phyloP scores from a whole-genome alignment of 2,797 vertebrate genomes.

The Octomys mimax region DNA sequence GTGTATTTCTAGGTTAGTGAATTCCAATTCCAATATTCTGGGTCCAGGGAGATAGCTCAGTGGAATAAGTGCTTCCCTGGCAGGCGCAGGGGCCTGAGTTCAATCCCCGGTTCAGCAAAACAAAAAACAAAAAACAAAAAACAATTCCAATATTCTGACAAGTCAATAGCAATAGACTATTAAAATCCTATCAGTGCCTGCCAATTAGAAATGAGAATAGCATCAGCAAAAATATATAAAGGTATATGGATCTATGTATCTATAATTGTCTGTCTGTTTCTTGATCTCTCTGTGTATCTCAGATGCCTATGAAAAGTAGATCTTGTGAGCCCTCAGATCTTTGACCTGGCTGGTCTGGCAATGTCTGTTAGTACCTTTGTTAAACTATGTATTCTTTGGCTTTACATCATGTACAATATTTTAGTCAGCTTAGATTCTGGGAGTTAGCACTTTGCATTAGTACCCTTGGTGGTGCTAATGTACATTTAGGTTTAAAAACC shows the following conservation, averaged over 20 bases:
- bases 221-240: not conserved
- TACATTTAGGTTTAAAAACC: not conserved
- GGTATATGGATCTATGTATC: not conserved
- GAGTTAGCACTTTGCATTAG: not conserved
- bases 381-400: slow-evolving; percentile 19
- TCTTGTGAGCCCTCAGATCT: not conserved
- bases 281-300: not conserved
- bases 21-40: not conserved
- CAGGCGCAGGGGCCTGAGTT: too few species aligned
- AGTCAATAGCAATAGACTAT: not conserved
- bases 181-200: not conserved
- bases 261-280: not conserved
- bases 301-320: not conserved
- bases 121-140: too few species aligned
- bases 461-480: not conserved
- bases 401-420: not conserved
- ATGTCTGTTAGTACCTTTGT: not conserved
- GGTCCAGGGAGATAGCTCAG: too few species aligned
- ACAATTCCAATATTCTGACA: not conserved
- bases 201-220: not conserved
- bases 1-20: not conserved
- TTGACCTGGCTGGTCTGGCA: not conserved
- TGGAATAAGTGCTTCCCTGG: too few species aligned
- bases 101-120: too few species aligned
- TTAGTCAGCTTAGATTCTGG: not conserved